Evolutionary conservation across 2,888 invertebrate species (phyloP).

Genomic region (Ceraclea dissimilis): DNA sequence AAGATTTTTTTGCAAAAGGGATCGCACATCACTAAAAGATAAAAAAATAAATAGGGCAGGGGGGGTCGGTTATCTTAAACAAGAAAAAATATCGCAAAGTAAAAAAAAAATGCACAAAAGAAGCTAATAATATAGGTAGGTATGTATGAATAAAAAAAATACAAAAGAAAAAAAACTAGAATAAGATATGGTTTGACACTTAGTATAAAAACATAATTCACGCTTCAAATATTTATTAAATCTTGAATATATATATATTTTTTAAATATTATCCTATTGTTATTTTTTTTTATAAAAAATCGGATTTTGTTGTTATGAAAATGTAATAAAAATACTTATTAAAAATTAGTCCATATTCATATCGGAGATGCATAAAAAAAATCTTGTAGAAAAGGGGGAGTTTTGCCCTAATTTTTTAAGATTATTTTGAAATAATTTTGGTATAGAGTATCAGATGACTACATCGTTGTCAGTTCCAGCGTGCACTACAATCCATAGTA

Average conservation of each 20-base stretch:
- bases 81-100: constrained; percentile 10
- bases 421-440: background rate
- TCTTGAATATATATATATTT: background rate
- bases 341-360: constrained; percentile 26
- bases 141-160: constrained; percentile 5
- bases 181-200: constrained; percentile 16
- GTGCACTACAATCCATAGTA: no score
- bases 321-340: constrained; percentile 22
- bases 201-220: constrained; percentile 23
- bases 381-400: background rate
- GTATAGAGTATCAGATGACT: no score
- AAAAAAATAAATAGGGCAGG: no score
- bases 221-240: constrained; percentile 9
- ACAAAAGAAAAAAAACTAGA: constrained; percentile 16
- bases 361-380: constrained; percentile 11
- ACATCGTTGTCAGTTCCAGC: no score
- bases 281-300: constrained; percentile 12
- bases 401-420: background rate
- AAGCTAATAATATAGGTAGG: constrained; percentile 1
- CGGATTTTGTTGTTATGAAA: constrained; percentile 23
- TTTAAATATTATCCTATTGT: background rate
- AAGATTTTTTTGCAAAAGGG: constrained; percentile 21
- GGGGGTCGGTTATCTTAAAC: background rate
- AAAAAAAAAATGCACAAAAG: constrained; percentile 7
- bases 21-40: background rate